phyloP scores from a whole-genome alignment of 35 echinoderm and acorn worm species.

The Apostichopus californicus region DNA sequence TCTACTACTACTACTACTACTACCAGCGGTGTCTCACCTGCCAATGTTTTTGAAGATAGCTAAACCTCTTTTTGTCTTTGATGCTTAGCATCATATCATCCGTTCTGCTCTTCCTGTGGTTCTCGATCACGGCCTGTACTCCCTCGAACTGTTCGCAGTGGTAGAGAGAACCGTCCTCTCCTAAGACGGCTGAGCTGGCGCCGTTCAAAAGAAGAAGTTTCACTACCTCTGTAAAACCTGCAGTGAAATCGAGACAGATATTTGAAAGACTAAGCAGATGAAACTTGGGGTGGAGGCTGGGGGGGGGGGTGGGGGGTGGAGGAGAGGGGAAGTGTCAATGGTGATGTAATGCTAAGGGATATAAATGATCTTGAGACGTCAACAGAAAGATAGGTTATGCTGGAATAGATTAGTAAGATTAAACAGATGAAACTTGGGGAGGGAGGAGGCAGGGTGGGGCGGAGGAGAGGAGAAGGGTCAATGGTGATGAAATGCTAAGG shows the following conservation, averaged over 20 bases:
- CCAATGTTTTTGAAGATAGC: conserved; percentile 83
- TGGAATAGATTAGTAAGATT: too few species aligned
- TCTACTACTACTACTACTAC: neutral
- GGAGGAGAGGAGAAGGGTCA: too few species aligned
- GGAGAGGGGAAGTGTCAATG: too few species aligned
- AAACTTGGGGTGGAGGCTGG: too few species aligned
- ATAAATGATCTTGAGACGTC: too few species aligned
- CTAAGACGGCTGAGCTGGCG: conserved; percentile 90
- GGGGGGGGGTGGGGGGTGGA: too few species aligned
- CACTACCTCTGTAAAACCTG: conserved; percentile 87
- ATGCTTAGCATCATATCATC: conserved; percentile 79
- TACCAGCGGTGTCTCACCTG: conserved; percentile 63
- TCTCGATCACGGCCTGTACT: conserved; percentile 90
- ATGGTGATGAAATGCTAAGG: too few species aligned
- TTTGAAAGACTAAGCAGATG: too few species aligned
- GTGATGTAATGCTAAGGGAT: too few species aligned
- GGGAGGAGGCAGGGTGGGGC: too few species aligned
- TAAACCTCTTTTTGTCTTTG: conserved; percentile 79
- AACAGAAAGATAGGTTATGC: too few species aligned
- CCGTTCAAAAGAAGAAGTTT: conserved; percentile 72
- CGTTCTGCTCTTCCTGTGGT: conserved; percentile 69
- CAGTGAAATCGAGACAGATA: neutral
- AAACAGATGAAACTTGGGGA: too few species aligned
- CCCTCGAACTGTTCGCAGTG: conserved; percentile 86
- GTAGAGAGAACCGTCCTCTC: conserved; percentile 71